Evolutionary conservation across 2,797 vertebrate species (phyloP).

Genomic region (Somateria mollissima): DNA sequence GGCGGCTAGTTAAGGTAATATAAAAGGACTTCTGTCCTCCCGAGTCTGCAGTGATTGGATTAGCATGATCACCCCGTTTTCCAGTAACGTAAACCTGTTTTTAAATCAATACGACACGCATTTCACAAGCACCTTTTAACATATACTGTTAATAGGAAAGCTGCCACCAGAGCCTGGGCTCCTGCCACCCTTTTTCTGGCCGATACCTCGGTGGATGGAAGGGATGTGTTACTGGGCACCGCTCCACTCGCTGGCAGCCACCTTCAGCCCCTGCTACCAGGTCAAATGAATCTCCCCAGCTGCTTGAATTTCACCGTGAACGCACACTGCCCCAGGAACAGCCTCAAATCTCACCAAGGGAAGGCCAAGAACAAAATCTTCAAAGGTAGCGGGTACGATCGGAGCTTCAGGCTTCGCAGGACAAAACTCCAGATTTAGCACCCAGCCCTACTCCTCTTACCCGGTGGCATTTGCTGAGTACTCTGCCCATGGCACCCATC

Average conservation of each 20-base stretch:
- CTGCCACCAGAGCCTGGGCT: background rate
- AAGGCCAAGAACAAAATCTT: background rate
- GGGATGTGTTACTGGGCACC: accelerated
- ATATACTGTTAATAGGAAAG: background rate
- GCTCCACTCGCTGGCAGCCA: accelerated
- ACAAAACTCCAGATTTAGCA: background rate
- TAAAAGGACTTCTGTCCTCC: constrained; percentile 11
- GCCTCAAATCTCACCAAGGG: background rate
- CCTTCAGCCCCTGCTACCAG: background rate
- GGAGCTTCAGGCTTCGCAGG: background rate
- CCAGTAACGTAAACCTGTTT: background rate
- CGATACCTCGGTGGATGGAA: accelerated
- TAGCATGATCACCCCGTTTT: constrained; percentile 26
- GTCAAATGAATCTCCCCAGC: accelerated
- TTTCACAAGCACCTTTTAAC: background rate
- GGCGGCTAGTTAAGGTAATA: constrained; percentile 43
- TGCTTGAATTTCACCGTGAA: accelerated
- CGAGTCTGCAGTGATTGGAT: background rate
- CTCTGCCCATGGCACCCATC: background rate
- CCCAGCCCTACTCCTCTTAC: background rate
- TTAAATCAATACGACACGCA: background rate
- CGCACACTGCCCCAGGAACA: accelerated
- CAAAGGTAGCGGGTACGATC: background rate
- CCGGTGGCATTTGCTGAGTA: background rate
- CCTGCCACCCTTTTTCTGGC: background rate